Evolutionary conservation across 2,797 vertebrate species (phyloP).

Genomic region (Cossypha dichroa): DNA sequence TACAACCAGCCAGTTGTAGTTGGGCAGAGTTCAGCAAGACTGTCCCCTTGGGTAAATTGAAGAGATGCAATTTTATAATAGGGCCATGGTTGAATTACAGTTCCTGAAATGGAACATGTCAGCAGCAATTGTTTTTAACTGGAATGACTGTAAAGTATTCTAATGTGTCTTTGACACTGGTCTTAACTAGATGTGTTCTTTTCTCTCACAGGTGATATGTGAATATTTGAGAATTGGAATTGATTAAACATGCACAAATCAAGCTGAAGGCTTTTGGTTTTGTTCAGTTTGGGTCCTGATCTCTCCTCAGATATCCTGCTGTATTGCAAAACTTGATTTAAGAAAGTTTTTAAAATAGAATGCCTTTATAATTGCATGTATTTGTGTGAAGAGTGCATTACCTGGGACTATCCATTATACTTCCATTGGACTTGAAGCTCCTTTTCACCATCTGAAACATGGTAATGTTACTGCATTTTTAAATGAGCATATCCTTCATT

Average conservation of each 20-base stretch:
- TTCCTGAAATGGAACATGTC: not conserved
- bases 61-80: not conserved
- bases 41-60: not conserved
- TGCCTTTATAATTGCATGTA: conserved; percentile 59
- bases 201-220: conserved; percentile 41
- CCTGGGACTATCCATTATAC: not conserved
- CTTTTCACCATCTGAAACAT: not conserved
- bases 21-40: not conserved
- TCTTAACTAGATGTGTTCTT: not conserved
- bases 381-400: conserved; percentile 57
- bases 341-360: conserved; percentile 44
- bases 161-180: not conserved
- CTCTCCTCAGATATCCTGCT: conserved; percentile 44
- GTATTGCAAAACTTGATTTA: conserved; percentile 34
- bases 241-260: conserved; percentile 37
- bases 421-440: not conserved
- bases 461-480: not conserved
- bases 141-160: not conserved
- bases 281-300: conserved; percentile 45
- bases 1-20: not conserved
- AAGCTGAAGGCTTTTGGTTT: conserved; percentile 4
- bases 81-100: not conserved
- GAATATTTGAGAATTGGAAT: conserved; percentile 58
- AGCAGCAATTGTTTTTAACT: not conserved
- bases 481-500: not conserved